A percentile compares a stretch with the other conserved stretches of the same genome.
phyloP scores from a whole-genome alignment of 1,140 invertebrate genomes.

The Drosophila tropicalis region DNA sequence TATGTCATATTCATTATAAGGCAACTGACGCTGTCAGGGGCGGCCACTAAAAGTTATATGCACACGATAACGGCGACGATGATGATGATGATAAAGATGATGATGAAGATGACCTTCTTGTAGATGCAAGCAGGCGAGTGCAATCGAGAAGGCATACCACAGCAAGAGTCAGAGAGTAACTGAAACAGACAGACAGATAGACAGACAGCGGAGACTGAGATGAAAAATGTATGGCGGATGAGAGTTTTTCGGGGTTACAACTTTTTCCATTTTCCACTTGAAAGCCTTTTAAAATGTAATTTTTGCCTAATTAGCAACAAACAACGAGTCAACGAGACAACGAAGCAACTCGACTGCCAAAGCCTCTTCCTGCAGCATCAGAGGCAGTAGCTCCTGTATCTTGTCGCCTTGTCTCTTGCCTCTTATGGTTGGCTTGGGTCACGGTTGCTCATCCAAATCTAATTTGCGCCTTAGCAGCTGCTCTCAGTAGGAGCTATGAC shows the following conservation, averaged over 20 bases:
- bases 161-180: background rate
- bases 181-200: background rate
- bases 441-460: conserved; percentile 59
- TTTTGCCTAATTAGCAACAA: conserved; percentile 81
- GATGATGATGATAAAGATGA: too few relatives aligned
- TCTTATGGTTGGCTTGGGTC: conserved; percentile 46
- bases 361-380: background rate
- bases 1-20: conserved; percentile 64
- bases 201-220: conserved; percentile 15
- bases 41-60: conserved; percentile 63
- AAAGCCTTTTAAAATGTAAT: conserved; percentile 78
- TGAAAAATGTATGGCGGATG: conserved; percentile 5
- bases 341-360: background rate
- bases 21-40: conserved; percentile 34
- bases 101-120: conserved; percentile 55
- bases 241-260: conserved; percentile 37
- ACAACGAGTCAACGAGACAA: conserved; percentile 47
- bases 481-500: conserved; percentile 54
- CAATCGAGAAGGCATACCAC: conserved; percentile 11
- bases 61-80: conserved; percentile 44
- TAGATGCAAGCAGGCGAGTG: conserved; percentile 19
- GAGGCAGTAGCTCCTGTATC: background rate
- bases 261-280: conserved; percentile 78
- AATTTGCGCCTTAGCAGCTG: conserved; percentile 72
- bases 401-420: conserved; percentile 14